phyloP scores from a whole-genome alignment of 2,888 invertebrate genomes.

The Netelia virgata region DNA sequence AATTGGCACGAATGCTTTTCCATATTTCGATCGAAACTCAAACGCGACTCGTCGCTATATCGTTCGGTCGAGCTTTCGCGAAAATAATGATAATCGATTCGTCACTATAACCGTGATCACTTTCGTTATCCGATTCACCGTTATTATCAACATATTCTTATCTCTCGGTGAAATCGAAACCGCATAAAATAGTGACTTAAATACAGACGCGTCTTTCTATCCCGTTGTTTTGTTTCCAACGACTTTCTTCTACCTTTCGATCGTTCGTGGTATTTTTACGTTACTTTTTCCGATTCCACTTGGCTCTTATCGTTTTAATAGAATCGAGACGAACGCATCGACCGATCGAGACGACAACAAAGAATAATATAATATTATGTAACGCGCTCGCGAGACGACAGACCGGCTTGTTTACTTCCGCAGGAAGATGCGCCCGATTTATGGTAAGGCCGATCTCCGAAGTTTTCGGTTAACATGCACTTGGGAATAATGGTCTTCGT shows the following conservation, averaged over 20 bases:
- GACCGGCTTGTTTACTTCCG: conserved; percentile 34
- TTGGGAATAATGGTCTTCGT: not conserved
- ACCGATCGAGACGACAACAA: conserved; percentile 35
- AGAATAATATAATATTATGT: conserved; percentile 16
- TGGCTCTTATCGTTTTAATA: conserved; percentile 27
- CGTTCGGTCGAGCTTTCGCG: too few species aligned
- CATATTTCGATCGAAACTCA: conserved; percentile 33
- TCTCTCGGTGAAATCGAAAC: too few species aligned
- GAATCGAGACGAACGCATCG: conserved; percentile 16
- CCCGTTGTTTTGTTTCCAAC: too few species aligned
- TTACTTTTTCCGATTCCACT: conserved; percentile 5
- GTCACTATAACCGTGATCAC: too few species aligned
- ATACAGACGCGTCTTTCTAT: too few species aligned
- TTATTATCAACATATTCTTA: too few species aligned
- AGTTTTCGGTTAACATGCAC: conserved; percentile 26
- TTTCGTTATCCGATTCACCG: too few species aligned
- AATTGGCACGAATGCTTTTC: conserved; percentile 51
- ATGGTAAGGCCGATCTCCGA: conserved; percentile 33
- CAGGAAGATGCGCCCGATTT: conserved; percentile 45
- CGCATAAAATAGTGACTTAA: too few species aligned
- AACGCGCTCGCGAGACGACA: conserved; percentile 9
- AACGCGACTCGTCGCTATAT: conserved; percentile 28
- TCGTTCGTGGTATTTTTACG: conserved; percentile 10
- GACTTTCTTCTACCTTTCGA: not conserved
- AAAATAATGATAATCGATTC: too few species aligned